phyloP scores from a whole-genome alignment of 2,797 vertebrate species.

The Smutsia temminckii region DNA sequence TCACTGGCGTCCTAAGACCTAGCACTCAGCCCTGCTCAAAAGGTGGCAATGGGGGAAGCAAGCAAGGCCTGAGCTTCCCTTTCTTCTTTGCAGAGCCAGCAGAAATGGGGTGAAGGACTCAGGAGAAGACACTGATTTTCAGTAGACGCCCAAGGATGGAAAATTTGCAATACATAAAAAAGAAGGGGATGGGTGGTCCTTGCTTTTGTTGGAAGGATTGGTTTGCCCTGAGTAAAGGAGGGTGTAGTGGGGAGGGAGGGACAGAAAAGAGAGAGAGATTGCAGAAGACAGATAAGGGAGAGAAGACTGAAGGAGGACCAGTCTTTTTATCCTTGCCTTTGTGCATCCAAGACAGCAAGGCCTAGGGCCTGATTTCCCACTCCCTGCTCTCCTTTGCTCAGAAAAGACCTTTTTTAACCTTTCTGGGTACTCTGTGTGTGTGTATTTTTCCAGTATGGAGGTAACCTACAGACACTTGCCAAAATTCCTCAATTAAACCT shows the following conservation, averaged over 20 bases:
- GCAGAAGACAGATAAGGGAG: not conserved
- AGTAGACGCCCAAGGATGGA: not conserved
- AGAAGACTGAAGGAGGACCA: not conserved
- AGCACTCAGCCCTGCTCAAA: not conserved
- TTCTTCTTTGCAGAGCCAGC: not conserved
- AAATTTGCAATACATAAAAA: not conserved
- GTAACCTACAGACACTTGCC: not conserved
- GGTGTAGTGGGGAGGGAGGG: not conserved
- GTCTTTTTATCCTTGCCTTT: not conserved
- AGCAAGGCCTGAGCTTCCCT: not conserved
- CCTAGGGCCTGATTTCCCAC: not conserved
- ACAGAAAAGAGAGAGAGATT: not conserved
- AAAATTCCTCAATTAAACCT: not conserved
- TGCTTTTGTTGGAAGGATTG: not conserved
- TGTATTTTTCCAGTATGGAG: not conserved
- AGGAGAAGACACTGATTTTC: not conserved
- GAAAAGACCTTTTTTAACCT: not conserved
- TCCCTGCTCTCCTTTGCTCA: not conserved
- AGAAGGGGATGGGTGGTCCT: not conserved
- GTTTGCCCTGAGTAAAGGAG: not conserved
- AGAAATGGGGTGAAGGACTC: not conserved
- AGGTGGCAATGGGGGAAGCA: not conserved
- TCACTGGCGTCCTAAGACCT: not conserved
- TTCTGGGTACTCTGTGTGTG: not conserved
- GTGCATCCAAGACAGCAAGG: not conserved